phyloP scores from a whole-genome alignment of 1,140 invertebrate species.

The Solenopsis fugax region DNA sequence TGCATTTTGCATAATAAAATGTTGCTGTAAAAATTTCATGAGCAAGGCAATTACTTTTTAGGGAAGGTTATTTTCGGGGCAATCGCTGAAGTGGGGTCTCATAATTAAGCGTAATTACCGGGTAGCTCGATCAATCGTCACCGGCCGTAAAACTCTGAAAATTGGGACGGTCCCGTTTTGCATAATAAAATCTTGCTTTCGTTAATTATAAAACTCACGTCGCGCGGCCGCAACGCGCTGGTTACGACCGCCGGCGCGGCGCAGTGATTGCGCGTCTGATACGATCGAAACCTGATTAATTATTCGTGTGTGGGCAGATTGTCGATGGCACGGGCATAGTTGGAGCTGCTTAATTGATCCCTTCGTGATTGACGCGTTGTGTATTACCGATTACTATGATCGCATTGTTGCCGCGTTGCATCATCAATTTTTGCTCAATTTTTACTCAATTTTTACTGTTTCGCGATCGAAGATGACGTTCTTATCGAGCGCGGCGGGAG shows the following conservation, averaged over 20 bases:
- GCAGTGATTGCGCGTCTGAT: conserved; percentile 58
- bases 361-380: conserved; percentile 58
- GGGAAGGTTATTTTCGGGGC: conserved; percentile 4
- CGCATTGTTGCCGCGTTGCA: conserved; percentile 1
- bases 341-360: conserved; percentile 58
- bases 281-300: conserved; percentile 65
- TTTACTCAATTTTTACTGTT: too few relatives aligned
- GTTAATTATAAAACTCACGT: conserved; percentile 62
- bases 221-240: conserved; percentile 26
- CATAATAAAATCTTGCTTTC: conserved; percentile 67
- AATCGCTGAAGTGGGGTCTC: conserved; percentile 29
- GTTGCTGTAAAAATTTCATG: conserved; percentile 60
- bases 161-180: conserved; percentile 68
- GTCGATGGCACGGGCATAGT: conserved; percentile 55
- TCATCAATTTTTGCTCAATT: conserved; percentile 1
- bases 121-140: conserved; percentile 66
- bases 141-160: conserved; percentile 51
- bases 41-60: conserved; percentile 64
- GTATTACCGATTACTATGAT: conserved; percentile 49
- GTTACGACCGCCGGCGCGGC: conserved; percentile 47
- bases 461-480: not conserved
- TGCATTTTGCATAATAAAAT: conserved; percentile 59
- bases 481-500: not conserved
- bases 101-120: conserved; percentile 72
- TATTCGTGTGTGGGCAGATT: conserved; percentile 64